phyloP scores from a whole-genome alignment of 1,140 invertebrate species.

The Ostrea edulis region DNA sequence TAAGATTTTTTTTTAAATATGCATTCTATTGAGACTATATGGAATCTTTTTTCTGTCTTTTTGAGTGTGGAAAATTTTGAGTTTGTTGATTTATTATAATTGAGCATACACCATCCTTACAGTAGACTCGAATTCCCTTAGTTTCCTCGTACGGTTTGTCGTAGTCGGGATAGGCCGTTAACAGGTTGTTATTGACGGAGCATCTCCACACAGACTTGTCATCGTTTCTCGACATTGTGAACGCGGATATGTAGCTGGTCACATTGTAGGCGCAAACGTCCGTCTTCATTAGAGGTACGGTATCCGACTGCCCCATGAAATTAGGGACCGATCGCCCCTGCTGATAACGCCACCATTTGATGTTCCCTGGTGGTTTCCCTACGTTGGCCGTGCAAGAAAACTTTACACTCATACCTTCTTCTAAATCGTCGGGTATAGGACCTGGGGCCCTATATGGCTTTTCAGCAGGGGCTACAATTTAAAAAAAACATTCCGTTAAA shows the following conservation, averaged over 20 bases:
- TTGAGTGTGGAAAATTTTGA: no score
- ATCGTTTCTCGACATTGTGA: constrained; percentile 30
- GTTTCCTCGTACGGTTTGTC: constrained; percentile 17
- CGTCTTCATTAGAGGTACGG: background rate
- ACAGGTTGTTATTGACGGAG: constrained; percentile 13
- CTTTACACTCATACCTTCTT: constrained; percentile 31
- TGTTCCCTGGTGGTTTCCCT: constrained; percentile 41
- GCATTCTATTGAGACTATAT: no score
- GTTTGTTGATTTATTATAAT: no score
- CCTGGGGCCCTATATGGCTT: background rate
- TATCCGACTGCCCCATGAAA: background rate
- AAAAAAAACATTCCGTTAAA: no score
- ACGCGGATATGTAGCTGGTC: constrained; percentile 35
- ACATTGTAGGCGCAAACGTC: constrained; percentile 15
- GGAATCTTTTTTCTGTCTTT: no score
- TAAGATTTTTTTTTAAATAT: no score
- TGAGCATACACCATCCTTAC: background rate
- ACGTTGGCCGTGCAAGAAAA: constrained; percentile 48
- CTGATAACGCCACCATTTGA: constrained; percentile 38
- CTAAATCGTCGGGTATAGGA: background rate
- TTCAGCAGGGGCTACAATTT: constrained; percentile 19
- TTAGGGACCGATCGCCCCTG: background rate
- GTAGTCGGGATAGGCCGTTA: background rate
- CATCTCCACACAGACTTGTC: constrained; percentile 16
- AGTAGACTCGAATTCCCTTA: constrained; percentile 32